phyloP scores from a whole-genome alignment of 2,113 vertebrate species.

The Clarias magur region DNA sequence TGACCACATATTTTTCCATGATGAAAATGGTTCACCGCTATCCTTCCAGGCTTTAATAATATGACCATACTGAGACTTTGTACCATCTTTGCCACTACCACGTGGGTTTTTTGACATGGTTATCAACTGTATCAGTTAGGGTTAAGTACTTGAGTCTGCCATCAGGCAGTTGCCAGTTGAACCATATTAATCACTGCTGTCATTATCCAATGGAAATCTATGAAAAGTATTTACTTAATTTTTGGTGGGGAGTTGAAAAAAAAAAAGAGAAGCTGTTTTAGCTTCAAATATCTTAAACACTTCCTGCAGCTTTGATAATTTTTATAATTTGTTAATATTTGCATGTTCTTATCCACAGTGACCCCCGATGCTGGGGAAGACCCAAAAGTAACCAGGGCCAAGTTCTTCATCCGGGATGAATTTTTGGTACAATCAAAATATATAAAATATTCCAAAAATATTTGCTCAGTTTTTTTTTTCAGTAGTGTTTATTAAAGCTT shows the following conservation, averaged over 20 bases:
- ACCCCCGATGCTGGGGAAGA: conserved; percentile 86
- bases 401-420: conserved; percentile 90
- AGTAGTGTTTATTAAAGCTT: not conserved
- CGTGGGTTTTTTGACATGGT: too few relatives aligned
- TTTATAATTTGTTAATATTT: conserved; percentile 13
- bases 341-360: conserved; percentile 65
- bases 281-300: not conserved
- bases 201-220: too few relatives aligned
- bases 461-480: not conserved
- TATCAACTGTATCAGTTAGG: too few relatives aligned
- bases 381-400: conserved; percentile 87
- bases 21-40: too few relatives aligned
- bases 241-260: not conserved
- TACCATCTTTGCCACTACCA: too few relatives aligned
- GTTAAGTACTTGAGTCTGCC: too few relatives aligned
- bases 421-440: conserved; percentile 78
- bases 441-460: not conserved
- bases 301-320: not conserved
- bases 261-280: not conserved
- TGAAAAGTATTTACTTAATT: too few relatives aligned
- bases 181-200: too few relatives aligned
- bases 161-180: too few relatives aligned
- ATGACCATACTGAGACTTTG: too few relatives aligned
- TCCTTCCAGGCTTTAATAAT: too few relatives aligned
- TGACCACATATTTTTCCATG: too few relatives aligned